These are phyloP conservation scores for Ectobius pallidus DNA, from an alignment of 2,888 invertebrate genomes.

Conservation along the genomic window DNA sequence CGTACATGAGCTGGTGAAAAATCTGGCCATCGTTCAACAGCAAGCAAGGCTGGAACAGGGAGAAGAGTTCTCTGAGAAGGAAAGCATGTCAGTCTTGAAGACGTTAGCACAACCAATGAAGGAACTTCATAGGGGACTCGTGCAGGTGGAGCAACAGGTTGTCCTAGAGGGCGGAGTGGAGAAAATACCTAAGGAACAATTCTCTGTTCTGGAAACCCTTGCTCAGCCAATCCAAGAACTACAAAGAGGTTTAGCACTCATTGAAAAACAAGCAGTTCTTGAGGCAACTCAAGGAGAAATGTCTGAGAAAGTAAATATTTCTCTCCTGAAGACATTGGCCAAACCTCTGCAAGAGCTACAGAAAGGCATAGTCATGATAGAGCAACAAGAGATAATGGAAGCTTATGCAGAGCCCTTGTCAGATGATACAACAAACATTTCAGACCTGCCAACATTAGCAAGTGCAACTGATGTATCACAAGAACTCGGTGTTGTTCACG, in stretches of 20 bases:
- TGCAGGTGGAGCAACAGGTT: constrained; percentile 54
- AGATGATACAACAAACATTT: constrained; percentile 45
- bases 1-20: constrained; percentile 1
- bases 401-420: constrained; percentile 50
- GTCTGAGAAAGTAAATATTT: constrained; percentile 50
- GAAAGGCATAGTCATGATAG: constrained; percentile 48
- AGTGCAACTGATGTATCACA: constrained; percentile 29
- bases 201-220: constrained; percentile 46
- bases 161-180: constrained; percentile 44
- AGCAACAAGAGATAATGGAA: constrained; percentile 48
- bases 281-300: constrained; percentile 46
- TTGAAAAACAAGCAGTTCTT: constrained; percentile 46
- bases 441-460: constrained; percentile 38
- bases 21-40: constrained; percentile 14
- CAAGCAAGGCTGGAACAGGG: constrained; percentile 24
- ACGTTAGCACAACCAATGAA: constrained; percentile 58
- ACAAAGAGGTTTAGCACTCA: constrained; percentile 48
- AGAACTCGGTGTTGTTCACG: constrained; percentile 27
- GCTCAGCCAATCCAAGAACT: constrained; percentile 52
- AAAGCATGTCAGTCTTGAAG: constrained; percentile 64
- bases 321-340: constrained; percentile 50
- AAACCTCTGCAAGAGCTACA: constrained; percentile 57
- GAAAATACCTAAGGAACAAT: not conserved
- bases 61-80: constrained; percentile 61
- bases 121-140: constrained; percentile 53